These are phyloP conservation scores for Mesoligia furuncula DNA, from an alignment of 2,888 invertebrate species.

Conservation along the genomic window DNA sequence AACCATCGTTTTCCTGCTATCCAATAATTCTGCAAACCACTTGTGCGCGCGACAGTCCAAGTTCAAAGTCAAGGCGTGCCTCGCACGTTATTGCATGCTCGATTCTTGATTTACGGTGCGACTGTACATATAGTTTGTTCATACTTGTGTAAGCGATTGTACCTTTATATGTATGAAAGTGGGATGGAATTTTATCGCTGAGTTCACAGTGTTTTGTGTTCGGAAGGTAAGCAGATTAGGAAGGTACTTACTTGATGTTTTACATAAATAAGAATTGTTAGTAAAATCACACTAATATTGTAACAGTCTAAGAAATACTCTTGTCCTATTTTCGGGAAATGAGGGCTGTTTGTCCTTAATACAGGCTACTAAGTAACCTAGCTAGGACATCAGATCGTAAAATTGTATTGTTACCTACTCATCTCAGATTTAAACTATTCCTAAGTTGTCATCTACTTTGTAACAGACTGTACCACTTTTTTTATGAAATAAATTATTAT, in stretches of 20 bases:
- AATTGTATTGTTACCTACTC: too few relatives aligned
- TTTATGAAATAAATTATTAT: too few relatives aligned
- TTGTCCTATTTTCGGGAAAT: too few relatives aligned
- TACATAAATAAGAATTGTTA: neutral
- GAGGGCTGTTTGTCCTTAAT: too few relatives aligned
- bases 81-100: conserved; percentile 72
- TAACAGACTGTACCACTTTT: too few relatives aligned
- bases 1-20: conserved; percentile 15
- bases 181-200: conserved; percentile 54
- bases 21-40: conserved; percentile 53
- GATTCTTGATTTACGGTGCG: conserved; percentile 79
- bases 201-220: conserved; percentile 14
- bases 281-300: neutral
- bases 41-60: conserved; percentile 74
- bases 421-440: too few relatives aligned
- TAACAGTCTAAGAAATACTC: too few relatives aligned
- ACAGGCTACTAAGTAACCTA: too few relatives aligned
- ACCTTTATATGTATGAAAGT: conserved; percentile 45
- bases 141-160: conserved; percentile 47
- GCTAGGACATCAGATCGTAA: too few relatives aligned
- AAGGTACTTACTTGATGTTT: neutral
- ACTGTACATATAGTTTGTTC: conserved; percentile 63
- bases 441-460: too few relatives aligned
- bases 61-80: conserved; percentile 85
- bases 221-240: neutral